phyloP scores from a whole-genome alignment of 2,888 invertebrate species.

The Agrotis segetum region DNA sequence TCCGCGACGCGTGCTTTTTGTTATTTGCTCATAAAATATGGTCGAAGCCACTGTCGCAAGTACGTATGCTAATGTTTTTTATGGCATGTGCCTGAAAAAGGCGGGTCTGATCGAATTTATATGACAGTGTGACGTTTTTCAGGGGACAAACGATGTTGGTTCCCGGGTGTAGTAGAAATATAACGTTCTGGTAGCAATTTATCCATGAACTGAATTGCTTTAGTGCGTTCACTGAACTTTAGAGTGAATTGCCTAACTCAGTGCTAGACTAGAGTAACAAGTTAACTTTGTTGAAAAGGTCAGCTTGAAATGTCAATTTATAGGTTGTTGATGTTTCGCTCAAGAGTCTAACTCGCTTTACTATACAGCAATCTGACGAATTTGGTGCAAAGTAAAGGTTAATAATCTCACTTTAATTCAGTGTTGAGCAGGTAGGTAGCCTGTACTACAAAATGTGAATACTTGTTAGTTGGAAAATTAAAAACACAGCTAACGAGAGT shows the following conservation, averaged over 20 bases:
- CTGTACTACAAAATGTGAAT: too few relatives aligned
- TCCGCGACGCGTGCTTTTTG: constrained; percentile 71
- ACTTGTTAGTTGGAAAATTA: too few relatives aligned
- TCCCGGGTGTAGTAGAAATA: constrained; percentile 47
- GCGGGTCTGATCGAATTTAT: constrained; percentile 79
- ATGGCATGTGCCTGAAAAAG: constrained; percentile 75
- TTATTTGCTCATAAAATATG: constrained; percentile 79
- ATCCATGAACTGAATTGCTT: constrained; percentile 43
- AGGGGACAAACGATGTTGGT: constrained; percentile 66
- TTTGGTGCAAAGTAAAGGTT: not conserved
- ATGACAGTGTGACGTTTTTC: constrained; percentile 71
- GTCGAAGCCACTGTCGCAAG: constrained; percentile 68
- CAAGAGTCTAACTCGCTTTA: not conserved
- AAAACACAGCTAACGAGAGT: too few relatives aligned
- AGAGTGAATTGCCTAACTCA: constrained; percentile 35
- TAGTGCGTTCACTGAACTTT: constrained; percentile 48
- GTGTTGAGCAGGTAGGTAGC: too few relatives aligned
- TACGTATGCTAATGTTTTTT: constrained; percentile 83
- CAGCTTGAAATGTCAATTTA: constrained; percentile 32
- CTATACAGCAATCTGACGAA: not conserved
- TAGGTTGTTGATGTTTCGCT: constrained; percentile 15
- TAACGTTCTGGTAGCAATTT: constrained; percentile 39
- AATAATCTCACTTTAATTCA: not conserved
- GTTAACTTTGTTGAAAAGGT: constrained; percentile 40
- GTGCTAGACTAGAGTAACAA: constrained; percentile 33